Evolutionary conservation across 2,113 vertebrate genomes (phyloP), one percentile per base, ranked within the genome.

Genomic region (Nansenia antarctica): DNA sequence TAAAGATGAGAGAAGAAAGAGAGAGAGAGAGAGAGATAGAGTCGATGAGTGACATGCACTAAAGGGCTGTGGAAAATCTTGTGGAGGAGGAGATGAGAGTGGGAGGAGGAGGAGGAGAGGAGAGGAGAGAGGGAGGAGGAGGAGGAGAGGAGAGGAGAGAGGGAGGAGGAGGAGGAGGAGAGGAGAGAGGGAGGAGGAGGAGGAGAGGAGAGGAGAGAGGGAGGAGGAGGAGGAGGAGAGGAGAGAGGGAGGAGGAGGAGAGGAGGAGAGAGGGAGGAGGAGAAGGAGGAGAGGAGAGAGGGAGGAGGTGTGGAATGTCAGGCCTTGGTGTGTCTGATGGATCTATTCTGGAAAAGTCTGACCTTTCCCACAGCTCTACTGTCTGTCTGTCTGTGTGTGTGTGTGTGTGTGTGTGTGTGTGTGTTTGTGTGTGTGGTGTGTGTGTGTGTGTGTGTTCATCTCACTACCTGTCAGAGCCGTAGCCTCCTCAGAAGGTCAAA

Each of bases 291-390:
- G 15, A 49, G 1, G 45, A 1, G 45, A 49, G 20, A 6, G n/a
- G 20, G n/a, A n/a, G 39, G 15, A 14, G 45, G 39, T 18, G 18
- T 42, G 37, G 49, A 5, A 24, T 53, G 63, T 32, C 63, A 24
- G 63, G 27, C 31, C 37, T 63, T 35, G 2, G 22, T 27, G 5
- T 63, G 37, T 9, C 57, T 42, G 37, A 62, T 26, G 5, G 32
- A 37, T 59, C 34, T 24, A 27, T 27, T 18, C 12, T 34, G 63
- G 63, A 53, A 65, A 53, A 26, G n/a, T 53, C 47, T 14, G 63
- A 32, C 47, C 63, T 52, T 24, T 65, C 42, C n/a, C 63, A 37
- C n/a, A 47, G 22, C 15, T 24, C 6, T 45, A n/a, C n/a, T n/a
- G n/a, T n/a, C n/a, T n/a, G n/a, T n/a, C n/a, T n/a, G n/a, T n/a